These are phyloP conservation scores for Pachyuromys duprasi DNA, from an alignment of 2,797 vertebrate genomes.

Conservation along the genomic window DNA sequence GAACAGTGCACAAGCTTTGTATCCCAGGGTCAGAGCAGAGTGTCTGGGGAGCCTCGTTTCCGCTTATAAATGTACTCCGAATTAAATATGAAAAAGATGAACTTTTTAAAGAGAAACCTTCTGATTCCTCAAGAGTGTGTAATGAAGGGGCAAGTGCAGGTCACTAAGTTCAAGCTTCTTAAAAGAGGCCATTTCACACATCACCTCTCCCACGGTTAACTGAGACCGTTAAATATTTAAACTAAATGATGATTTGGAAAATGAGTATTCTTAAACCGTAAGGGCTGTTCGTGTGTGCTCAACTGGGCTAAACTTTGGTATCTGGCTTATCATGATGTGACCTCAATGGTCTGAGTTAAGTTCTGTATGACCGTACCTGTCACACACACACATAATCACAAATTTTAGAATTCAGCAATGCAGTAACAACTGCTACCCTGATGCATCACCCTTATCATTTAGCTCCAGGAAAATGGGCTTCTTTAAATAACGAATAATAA, in stretches of 20 bases:
- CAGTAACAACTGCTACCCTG: background rate
- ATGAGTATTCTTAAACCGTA: background rate
- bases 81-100: constrained; percentile 26
- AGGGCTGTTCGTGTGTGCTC: background rate
- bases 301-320: background rate
- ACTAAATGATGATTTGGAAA: background rate
- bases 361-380: background rate
- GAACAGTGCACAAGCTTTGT: background rate
- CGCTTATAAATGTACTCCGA: constrained; percentile 29
- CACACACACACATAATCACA: background rate
- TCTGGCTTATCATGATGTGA: background rate
- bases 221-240: background rate
- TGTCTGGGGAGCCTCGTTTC: background rate
- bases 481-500: constrained; percentile 27
- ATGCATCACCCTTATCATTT: background rate
- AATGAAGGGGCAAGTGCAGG: background rate
- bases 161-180: background rate
- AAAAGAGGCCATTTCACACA: background rate
- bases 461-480: background rate
- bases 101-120: background rate
- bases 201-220: background rate
- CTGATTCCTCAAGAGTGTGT: background rate
- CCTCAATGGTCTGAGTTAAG: background rate
- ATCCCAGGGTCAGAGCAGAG: background rate
- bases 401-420: background rate